Percentiles rank a stretch among this genome's conserved stretches.
Evolutionary conservation across 2,888 invertebrate genomes (phyloP).

Genomic region (Entomobrya multifasciata): DNA sequence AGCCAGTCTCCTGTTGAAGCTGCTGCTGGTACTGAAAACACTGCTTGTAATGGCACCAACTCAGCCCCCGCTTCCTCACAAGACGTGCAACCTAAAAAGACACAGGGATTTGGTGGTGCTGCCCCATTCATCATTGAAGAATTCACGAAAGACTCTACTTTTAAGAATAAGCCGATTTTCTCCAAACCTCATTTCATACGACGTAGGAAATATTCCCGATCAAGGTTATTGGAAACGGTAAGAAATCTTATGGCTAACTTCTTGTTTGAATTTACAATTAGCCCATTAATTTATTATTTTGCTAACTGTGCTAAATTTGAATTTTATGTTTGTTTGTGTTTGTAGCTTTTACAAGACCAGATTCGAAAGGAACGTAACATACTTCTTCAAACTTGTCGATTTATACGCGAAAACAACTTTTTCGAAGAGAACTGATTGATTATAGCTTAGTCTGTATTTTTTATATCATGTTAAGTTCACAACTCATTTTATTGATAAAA

Average conservation of each 20-base stretch:
- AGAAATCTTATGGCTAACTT: conserved; percentile 8
- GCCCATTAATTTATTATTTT: no score
- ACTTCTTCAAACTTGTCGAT: conserved; percentile 91
- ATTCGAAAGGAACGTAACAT: conserved; percentile 93
- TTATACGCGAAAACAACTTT: conserved; percentile 89
- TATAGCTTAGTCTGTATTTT: no score
- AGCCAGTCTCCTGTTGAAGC: no score
- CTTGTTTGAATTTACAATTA: conserved; percentile 82
- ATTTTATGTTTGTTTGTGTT: no score
- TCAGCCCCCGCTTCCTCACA: no score
- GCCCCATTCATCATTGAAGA: conserved; percentile 26
- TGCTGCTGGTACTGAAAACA: no score
- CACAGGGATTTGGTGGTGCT: not conserved
- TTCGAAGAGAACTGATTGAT: conserved; percentile 82
- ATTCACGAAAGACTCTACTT: not conserved
- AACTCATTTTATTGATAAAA: no score
- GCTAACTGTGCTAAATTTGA: no score
- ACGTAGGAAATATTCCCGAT: conserved; percentile 9
- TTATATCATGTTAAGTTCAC: no score
- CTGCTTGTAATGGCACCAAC: no score
- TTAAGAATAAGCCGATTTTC: not conserved
- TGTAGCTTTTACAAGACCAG: conserved; percentile 87
- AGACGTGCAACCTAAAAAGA: not conserved
- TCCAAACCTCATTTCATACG: not conserved
- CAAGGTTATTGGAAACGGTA: conserved; percentile 52